These are phyloP conservation scores for Scolopax bukidnonensis DNA, from an alignment of 2,797 vertebrate species.

Conservation along the genomic window DNA sequence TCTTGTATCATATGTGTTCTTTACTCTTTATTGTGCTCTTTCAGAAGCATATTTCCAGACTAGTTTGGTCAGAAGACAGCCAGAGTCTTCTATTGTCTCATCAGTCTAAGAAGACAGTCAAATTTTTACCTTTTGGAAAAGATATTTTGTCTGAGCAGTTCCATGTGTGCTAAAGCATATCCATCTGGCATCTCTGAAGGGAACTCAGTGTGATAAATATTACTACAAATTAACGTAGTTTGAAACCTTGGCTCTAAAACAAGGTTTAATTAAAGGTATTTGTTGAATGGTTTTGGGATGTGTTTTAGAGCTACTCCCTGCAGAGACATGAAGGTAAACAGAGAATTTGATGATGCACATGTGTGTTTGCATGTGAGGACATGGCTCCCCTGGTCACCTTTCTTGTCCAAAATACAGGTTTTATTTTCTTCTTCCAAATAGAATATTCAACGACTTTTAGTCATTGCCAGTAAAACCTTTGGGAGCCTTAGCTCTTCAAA, in stretches of 20 bases:
- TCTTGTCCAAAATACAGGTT: slow-evolving; percentile 14
- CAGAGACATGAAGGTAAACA: slow-evolving; percentile 42
- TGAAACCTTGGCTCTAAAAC: slow-evolving; percentile 21
- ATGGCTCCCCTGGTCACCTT: neutral
- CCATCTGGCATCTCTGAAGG: slow-evolving; percentile 37
- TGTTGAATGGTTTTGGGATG: slow-evolving; percentile 11
- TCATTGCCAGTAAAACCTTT: slow-evolving; percentile 44
- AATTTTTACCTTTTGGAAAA: slow-evolving; percentile 61
- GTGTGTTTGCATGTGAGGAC: neutral
- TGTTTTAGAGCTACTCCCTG: slow-evolving; percentile 43
- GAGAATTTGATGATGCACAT: neutral
- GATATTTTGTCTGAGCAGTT: slow-evolving; percentile 48
- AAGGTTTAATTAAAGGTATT: slow-evolving; percentile 55
- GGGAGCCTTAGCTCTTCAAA: slow-evolving; percentile 17
- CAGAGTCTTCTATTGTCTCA: neutral
- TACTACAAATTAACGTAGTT: slow-evolving; percentile 39
- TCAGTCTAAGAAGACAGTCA: neutral
- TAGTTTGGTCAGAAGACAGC: neutral
- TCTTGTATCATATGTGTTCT: neutral
- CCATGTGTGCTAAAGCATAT: slow-evolving; percentile 53
- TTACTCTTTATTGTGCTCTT: neutral
- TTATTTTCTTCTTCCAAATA: slow-evolving; percentile 13
- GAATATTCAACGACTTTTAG: slow-evolving; percentile 32
- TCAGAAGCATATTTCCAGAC: slow-evolving; percentile 24
- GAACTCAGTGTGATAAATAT: slow-evolving; percentile 51